Evolutionary conservation across 2,888 invertebrate genomes (phyloP).

Genomic region (Eudemis profundana): DNA sequence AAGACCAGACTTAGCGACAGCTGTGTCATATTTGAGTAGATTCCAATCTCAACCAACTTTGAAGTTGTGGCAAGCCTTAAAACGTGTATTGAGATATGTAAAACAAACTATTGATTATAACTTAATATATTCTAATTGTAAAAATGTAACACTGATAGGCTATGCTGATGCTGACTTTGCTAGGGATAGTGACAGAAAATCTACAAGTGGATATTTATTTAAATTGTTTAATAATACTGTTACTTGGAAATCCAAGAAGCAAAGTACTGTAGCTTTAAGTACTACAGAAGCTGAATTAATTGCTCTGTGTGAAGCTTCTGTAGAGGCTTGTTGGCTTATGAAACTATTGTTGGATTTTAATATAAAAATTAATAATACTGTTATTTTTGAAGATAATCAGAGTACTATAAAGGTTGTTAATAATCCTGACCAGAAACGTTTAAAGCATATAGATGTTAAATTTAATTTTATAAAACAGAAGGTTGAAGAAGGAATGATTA

Average conservation of each 20-base stretch:
- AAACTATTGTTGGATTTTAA: no score
- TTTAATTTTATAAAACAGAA: slow-evolving; percentile 44
- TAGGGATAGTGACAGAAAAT: slow-evolving; percentile 42
- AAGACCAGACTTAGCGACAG: not conserved
- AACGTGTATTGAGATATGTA: slow-evolving; percentile 37
- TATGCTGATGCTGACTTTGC: slow-evolving; percentile 43
- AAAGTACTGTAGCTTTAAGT: slow-evolving; percentile 42
- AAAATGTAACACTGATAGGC: slow-evolving; percentile 2
- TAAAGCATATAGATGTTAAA: slow-evolving; percentile 43
- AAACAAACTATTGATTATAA: slow-evolving; percentile 37
- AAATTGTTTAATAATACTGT: slow-evolving; percentile 43
- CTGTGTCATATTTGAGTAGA: slow-evolving; percentile 5
- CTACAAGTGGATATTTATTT: slow-evolving; percentile 46
- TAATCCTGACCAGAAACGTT: slow-evolving; percentile 44
- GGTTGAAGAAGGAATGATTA: slow-evolving; percentile 30
- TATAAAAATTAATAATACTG: not conserved
- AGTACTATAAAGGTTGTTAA: slow-evolving; percentile 37
- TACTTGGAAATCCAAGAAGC: slow-evolving; percentile 46
- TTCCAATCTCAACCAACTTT: slow-evolving; percentile 8
- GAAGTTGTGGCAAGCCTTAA: slow-evolving; percentile 17
- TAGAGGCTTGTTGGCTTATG: no score
- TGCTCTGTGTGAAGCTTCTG: slow-evolving; percentile 42
- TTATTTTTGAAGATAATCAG: slow-evolving; percentile 10
- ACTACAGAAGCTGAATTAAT: slow-evolving; percentile 45
- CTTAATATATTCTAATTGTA: slow-evolving; percentile 20